phyloP scores from a whole-genome alignment of 35 echinoderm and acorn worm species.

The Lytechinus variegatus region DNA sequence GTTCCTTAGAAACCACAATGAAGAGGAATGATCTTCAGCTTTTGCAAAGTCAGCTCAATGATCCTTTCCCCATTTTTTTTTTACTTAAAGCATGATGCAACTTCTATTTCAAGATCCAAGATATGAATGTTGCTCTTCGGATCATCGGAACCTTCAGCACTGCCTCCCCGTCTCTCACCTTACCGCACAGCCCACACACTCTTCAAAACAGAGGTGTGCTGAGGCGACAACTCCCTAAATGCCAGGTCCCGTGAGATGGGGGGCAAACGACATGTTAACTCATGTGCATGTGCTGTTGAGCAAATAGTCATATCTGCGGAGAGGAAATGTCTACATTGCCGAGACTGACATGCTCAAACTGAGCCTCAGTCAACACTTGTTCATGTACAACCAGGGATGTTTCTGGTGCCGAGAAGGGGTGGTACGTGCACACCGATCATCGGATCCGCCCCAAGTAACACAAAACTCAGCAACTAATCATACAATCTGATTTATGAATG shows the following conservation, averaged over 20 bases:
- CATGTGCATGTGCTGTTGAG: slow-evolving; percentile 42
- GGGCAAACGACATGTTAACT: slow-evolving; percentile 35
- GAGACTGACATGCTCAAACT: slow-evolving; percentile 32
- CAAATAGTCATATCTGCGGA: slow-evolving; percentile 27
- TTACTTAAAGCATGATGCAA: background rate
- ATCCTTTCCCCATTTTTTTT: background rate
- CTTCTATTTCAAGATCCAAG: slow-evolving; percentile 27
- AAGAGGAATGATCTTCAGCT: background rate
- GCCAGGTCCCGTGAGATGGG: background rate
- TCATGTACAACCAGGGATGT: background rate
- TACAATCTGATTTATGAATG: too few relatives aligned
- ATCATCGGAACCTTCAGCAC: background rate
- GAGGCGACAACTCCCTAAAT: slow-evolving; percentile 14
- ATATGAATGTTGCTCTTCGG: background rate
- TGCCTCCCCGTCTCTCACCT: slow-evolving; percentile 21
- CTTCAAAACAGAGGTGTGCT: slow-evolving; percentile 16
- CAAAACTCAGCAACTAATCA: too few relatives aligned
- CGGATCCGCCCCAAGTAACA: too few relatives aligned
- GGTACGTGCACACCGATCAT: background rate
- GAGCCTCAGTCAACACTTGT: slow-evolving; percentile 38
- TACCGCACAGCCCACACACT: slow-evolving; percentile 27
- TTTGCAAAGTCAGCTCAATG: slow-evolving; percentile 17
- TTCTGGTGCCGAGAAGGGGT: background rate
- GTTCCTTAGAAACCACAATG: background rate
- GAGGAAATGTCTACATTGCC: slow-evolving; percentile 14